Evolutionary conservation across 2,888 invertebrate species (phyloP).

Genomic region (Stenoptilia bipunctidactyla): DNA sequence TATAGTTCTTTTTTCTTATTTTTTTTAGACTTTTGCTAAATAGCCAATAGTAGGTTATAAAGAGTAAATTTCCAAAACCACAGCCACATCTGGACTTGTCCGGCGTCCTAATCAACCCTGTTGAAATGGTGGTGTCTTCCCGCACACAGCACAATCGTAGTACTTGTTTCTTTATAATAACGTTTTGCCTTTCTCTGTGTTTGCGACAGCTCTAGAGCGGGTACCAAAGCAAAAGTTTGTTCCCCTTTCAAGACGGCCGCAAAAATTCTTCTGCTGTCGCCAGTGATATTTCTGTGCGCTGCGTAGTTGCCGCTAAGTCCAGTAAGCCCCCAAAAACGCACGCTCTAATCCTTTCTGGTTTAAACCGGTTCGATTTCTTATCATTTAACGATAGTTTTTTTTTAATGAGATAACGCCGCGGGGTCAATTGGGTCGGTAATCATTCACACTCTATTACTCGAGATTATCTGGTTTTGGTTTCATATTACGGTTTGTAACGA

Average conservation of each 20-base stretch:
- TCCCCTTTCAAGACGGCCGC: constrained; percentile 82
- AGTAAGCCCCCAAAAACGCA: constrained; percentile 55
- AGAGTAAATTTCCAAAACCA: neutral
- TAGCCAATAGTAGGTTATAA: too few species aligned
- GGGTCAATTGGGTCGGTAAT: too few species aligned
- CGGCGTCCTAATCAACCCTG: constrained; percentile 52
- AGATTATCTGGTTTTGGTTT: too few species aligned
- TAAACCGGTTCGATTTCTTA: constrained; percentile 12
- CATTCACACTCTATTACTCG: neutral
- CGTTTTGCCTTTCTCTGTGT: constrained; percentile 58
- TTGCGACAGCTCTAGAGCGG: constrained; percentile 70
- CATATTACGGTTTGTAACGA: too few species aligned
- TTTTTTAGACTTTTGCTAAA: too few species aligned
- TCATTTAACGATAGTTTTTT: neutral
- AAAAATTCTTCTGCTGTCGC: constrained; percentile 81
- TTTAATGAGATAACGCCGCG: too few species aligned
- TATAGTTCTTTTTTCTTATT: too few species aligned
- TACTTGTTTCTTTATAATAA: constrained; percentile 25
- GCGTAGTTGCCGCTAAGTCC: constrained; percentile 57
- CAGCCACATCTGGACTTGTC: neutral
- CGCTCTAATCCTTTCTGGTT: constrained; percentile 45
- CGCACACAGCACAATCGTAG: constrained; percentile 31
- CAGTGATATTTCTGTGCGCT: constrained; percentile 83
- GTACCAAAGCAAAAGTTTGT: constrained; percentile 77
- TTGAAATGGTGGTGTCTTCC: constrained; percentile 59